Evolutionary conservation across 1,140 invertebrate genomes (phyloP).

Genomic region (Apis laboriosa): DNA sequence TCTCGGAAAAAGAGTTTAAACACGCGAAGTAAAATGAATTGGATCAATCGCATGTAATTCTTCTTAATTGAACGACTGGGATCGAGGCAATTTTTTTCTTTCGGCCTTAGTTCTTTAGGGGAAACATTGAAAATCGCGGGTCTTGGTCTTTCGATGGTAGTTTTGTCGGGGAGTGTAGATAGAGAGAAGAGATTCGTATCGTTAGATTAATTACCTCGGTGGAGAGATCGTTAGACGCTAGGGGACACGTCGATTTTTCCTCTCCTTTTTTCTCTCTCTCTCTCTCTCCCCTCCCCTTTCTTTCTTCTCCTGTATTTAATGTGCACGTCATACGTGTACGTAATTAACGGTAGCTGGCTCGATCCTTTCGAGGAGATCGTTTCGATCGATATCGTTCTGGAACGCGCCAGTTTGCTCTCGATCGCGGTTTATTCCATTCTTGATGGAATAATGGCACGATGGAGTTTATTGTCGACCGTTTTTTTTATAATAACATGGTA

Average conservation of each 20-base stretch:
- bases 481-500: not conserved
- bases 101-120: too few relatives aligned
- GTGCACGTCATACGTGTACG: not conserved
- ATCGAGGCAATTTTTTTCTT: too few relatives aligned
- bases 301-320: not conserved
- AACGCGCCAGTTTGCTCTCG: not conserved
- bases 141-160: too few relatives aligned
- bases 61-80: too few relatives aligned
- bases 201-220: constrained; percentile 38
- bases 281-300: too few relatives aligned
- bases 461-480: too few relatives aligned
- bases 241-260: not conserved
- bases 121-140: too few relatives aligned
- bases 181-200: constrained; percentile 32
- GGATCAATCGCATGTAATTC: too few relatives aligned
- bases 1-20: too few relatives aligned
- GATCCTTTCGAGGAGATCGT: not conserved
- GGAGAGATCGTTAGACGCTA: constrained; percentile 28
- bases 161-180: not conserved
- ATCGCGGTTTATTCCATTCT: too few relatives aligned
- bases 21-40: too few relatives aligned
- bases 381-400: not conserved
- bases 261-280: not conserved
- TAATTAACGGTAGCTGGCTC: not conserved
- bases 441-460: not conserved